Percentiles rank a stretch among this genome's conserved stretches.
Conservation (phyloP, 2,113 vertebrate genomes). For the Epinephelus moara region DNA sequence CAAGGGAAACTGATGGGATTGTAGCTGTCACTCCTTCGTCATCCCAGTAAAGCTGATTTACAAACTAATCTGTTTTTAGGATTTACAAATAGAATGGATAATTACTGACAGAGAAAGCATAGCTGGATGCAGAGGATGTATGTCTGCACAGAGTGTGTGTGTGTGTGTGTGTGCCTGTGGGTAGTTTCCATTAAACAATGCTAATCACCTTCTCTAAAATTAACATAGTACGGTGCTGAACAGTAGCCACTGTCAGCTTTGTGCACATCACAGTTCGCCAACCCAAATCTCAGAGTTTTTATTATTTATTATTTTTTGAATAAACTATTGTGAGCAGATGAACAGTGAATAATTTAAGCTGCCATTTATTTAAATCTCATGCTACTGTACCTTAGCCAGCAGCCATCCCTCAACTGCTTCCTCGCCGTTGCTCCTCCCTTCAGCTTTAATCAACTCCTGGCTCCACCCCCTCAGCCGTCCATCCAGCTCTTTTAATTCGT, state of each 20-base stretch:
- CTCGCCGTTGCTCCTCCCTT: constrained; percentile 88
- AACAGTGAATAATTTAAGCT: constrained; percentile 40
- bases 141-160: constrained; percentile 38
- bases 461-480: constrained; percentile 85
- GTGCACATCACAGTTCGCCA: constrained; percentile 24
- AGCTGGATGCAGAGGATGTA: constrained; percentile 57
- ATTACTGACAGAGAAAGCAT: constrained; percentile 69
- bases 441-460: constrained; percentile 84
- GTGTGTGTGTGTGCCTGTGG: constrained; percentile 24
- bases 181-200: constrained; percentile 55
- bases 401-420: constrained; percentile 91
- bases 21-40: constrained; percentile 69
- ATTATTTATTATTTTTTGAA: constrained; percentile 43
- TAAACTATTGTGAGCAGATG: constrained; percentile 44
- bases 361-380: constrained; percentile 43
- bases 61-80: constrained; percentile 81
- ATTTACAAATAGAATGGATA: constrained; percentile 81
- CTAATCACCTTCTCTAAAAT: constrained; percentile 61
- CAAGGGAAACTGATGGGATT: constrained; percentile 74
- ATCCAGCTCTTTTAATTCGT: constrained; percentile 84
- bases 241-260: constrained; percentile 36
- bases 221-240: constrained; percentile 13
- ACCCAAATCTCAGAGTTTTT: constrained; percentile 33
- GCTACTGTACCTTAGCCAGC: constrained; percentile 87
- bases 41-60: constrained; percentile 81